phyloP scores from a whole-genome alignment of 2,888 invertebrate species.

The Pycnomerus fuliginosus region DNA sequence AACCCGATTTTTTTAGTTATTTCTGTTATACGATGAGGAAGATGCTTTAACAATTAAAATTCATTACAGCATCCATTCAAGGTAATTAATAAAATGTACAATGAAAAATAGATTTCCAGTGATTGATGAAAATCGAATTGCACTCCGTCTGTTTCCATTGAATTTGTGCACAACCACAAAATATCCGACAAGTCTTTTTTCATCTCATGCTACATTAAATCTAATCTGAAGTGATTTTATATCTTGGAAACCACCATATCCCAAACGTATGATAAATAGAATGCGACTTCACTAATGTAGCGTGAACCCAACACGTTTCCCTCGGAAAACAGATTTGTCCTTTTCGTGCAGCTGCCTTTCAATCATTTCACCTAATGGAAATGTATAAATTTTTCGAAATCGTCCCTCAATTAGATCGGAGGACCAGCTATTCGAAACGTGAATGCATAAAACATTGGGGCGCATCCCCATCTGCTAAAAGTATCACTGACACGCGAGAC shows the following conservation, averaged over 20 bases:
- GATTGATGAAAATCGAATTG: no score
- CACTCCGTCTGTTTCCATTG: no score
- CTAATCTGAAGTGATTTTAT: conserved; percentile 14
- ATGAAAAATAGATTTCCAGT: no score
- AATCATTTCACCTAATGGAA: no score
- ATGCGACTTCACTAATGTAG: conserved; percentile 32
- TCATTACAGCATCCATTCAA: no score
- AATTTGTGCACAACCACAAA: no score
- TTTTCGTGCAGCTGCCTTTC: no score
- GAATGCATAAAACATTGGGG: conserved; percentile 25
- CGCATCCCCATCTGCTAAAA: conserved; percentile 23
- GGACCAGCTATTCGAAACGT: conserved; percentile 19
- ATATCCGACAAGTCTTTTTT: no score
- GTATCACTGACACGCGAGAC: conserved; percentile 27
- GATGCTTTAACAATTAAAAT: no score
- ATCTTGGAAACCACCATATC: conserved; percentile 12
- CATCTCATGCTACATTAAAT: conserved; percentile 16
- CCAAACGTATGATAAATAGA: conserved; percentile 29
- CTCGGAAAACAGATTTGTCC: conserved; percentile 28
- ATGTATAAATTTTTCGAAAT: conserved; percentile 7
- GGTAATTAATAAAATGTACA: no score
- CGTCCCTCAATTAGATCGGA: conserved; percentile 16
- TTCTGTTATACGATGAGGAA: no score
- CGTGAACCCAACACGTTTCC: conserved; percentile 28
- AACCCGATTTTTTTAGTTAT: no score